Conservation (phyloP, 2,888 invertebrate species). For the Erebia palarica region DNA sequence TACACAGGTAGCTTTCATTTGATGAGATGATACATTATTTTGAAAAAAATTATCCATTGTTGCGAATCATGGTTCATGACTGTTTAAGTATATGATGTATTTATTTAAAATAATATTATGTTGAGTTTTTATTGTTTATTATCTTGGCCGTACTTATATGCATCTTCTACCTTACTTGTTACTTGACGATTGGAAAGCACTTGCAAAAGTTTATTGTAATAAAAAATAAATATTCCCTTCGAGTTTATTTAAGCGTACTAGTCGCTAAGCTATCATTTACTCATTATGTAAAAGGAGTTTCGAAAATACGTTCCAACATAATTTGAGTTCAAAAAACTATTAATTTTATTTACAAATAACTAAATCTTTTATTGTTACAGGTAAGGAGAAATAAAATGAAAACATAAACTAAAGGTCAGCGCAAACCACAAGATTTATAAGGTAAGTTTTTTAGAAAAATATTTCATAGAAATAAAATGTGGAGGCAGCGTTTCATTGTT, state of each 20-base stretch:
- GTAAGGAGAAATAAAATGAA: conserved; percentile 16
- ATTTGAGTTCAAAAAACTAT: neutral
- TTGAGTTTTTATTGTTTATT: neutral
- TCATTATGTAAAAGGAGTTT: neutral
- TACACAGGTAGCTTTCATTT: neutral
- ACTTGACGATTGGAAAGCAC: too few species aligned
- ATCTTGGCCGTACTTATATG: too few species aligned
- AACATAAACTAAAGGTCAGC: conserved; percentile 4
- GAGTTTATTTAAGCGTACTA: neutral
- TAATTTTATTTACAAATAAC: conserved; percentile 7
- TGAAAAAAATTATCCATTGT: neutral
- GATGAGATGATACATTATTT: neutral
- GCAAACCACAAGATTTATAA: conserved; percentile 17
- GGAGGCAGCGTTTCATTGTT: conserved; percentile 23
- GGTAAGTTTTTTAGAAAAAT: conserved; percentile 25
- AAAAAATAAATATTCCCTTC: neutral
- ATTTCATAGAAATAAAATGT: conserved; percentile 21
- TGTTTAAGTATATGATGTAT: neutral
- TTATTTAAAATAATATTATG: neutral
- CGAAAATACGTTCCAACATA: neutral
- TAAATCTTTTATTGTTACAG: conserved; percentile 16
- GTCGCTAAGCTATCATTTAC: neutral
- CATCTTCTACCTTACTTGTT: too few species aligned
- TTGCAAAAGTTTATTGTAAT: too few species aligned
- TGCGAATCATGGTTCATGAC: too few species aligned